Base-by-base conservation (phyloP, 2,113 vertebrate species). In the Gallinago jamesoni region DNA sequence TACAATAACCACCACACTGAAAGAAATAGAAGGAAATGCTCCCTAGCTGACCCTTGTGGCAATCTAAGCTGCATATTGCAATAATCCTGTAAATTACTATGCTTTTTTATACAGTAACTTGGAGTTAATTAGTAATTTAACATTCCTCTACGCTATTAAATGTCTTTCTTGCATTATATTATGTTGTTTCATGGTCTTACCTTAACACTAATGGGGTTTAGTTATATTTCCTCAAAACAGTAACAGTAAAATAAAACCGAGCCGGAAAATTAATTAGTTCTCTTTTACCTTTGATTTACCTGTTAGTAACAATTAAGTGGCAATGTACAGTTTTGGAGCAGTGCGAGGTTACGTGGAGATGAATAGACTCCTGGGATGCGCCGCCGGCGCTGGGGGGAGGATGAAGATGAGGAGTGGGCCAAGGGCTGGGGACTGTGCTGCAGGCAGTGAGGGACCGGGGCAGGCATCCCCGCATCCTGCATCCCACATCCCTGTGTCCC, bases 91-190 rank as follows among this genome's bases (percentile, higher is more conserved):
- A 98, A 98, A 98, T 98, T 98, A 98, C 98, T 98, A 96, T 93
- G 97, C 98, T 98, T 98, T 98, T 98, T 98, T 98, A 98, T 98
- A 98, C 98, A 98, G 98, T 98, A 98, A 98, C 98, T 98, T 98
- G 98, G 98, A 98, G 98, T 98, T 98, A 98, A 98, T 98, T 98
- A 98, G 98, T 98, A 98, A 98, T 98, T 98, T 98, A 98, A 98
- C 98, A 98, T 98, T 98, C 98, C 95, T 98, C 98, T 93, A 96
- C 35, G 95, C 98, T 98, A 98, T 98, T 98, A 99, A 99, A 99
- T 97, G 98, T 98, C 98, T 98, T 98, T 98, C 97, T 98, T 98
- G 98, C 98, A 98, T 98, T 98, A 98, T 98, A 98, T 98, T 98
- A 98, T 98, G 97, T 98, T 98, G 98, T 98, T 98, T 98, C 98